These are phyloP conservation scores for Pyrgus malvae DNA, from an alignment of 2,888 invertebrate genomes.

Conservation along the genomic window DNA sequence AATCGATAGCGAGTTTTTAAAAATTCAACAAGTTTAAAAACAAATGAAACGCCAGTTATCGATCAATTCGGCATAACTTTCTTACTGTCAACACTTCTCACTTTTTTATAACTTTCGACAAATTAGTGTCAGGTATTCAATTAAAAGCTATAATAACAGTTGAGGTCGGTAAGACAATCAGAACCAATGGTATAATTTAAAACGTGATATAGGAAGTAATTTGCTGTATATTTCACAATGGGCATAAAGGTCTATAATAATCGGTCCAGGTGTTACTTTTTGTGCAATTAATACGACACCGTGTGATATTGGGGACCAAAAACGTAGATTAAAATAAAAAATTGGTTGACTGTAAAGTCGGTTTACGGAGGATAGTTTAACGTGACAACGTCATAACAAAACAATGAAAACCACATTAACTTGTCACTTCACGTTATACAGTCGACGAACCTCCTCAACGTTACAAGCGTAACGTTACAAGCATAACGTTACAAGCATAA, in stretches of 20 bases:
- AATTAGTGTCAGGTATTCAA: slow-evolving; percentile 17
- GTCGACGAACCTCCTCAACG: no score
- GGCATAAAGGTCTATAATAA: slow-evolving; percentile 36
- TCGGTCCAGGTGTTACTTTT: slow-evolving; percentile 34
- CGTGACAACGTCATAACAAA: no score
- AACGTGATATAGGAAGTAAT: slow-evolving; percentile 44
- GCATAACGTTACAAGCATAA: no score
- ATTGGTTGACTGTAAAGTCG: no score
- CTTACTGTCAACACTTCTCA: not conserved
- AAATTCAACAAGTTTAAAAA: no score
- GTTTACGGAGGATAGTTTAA: no score
- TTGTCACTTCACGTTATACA: no score
- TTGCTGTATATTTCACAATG: slow-evolving; percentile 37
- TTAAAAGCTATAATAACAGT: slow-evolving; percentile 22
- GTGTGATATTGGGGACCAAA: slow-evolving; percentile 3
- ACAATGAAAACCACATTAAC: no score
- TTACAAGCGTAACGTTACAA: no score
- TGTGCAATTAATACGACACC: slow-evolving; percentile 21
- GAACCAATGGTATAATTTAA: slow-evolving; percentile 35
- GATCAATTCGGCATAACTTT: not conserved
- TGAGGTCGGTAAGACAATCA: slow-evolving; percentile 23
- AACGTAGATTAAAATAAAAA: no score
- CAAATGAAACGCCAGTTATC: not conserved
- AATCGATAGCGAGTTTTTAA: no score
- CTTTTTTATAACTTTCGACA: not conserved